Base-by-base conservation (phyloP, 2,113 vertebrate species). In the Opisthocomus hoazin region DNA sequence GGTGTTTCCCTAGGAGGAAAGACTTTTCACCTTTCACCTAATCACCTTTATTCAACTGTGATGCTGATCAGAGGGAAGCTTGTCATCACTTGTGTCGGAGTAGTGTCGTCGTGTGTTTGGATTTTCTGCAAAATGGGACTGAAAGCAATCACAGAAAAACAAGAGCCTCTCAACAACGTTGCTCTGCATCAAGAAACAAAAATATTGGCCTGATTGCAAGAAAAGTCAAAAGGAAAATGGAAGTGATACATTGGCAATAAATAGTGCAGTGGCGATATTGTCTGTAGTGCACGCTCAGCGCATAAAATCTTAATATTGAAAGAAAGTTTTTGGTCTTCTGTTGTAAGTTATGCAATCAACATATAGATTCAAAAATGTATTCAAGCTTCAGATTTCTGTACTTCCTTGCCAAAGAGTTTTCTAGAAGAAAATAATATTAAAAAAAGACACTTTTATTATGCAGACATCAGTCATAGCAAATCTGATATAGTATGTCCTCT, bases 161-260 rank as follows among this genome's bases (percentile, higher is more conserved):
- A 78, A 15, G 34, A 20, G 26, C 18, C 74, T 58, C 69, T 84
- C 69, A 53, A 36, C 56, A 43, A 3, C 1, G 0, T 10, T 78
- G 46, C 60, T 34, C 37, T 36, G 61, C 81, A 30, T 45, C 27
- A 5, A 30, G 70, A 54, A 87, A 75, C 74, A 69, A 32, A 94
- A 84, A 53, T n/a, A 82, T 37, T 57, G n/a, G 32, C 70, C 32
- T 8, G 53, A 58, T 9, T 53, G 87, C 73, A 6, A 21, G 74
- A 23, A 15, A 46, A 93, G 81, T 85, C 84, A 93, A 61, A 87
- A 79, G 39, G 94, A 90, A 95, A 96, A 86, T 11, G 87, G 68
- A 90, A 91, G 89, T 0, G 4, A 87, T 18, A 11, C 0, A 2
- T 2, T 68, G 57, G 57, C 57, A n/a, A 4, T 1, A 32, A 82